Percentiles rank a stretch among this genome's conserved stretches.
Evolutionary conservation across 1,140 invertebrate genomes (phyloP).

Genomic region (Drosophila miranda): DNA sequence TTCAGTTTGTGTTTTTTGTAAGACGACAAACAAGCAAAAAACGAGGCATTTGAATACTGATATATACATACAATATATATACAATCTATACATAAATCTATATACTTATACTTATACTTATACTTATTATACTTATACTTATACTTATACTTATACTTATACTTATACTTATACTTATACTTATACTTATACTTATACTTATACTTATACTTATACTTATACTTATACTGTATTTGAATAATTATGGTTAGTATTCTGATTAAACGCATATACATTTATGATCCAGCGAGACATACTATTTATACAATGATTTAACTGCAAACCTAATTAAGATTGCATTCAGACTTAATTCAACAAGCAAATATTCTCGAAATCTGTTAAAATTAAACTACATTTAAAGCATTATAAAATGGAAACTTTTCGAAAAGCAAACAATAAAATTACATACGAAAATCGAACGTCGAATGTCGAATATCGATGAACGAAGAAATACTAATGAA

Average conservation of each 20-base stretch:
- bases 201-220: too few relatives aligned
- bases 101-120: too few relatives aligned
- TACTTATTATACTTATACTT: too few relatives aligned
- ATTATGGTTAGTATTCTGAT: constrained; percentile 67
- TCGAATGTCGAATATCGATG: constrained; percentile 7
- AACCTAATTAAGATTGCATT: constrained; percentile 74
- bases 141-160: too few relatives aligned
- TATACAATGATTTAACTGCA: constrained; percentile 80
- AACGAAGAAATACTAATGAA: not conserved
- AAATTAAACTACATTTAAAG: constrained; percentile 73
- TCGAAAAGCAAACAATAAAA: constrained; percentile 76
- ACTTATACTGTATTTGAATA: constrained; percentile 67
- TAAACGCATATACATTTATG: constrained; percentile 67
- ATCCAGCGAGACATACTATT: constrained; percentile 60
- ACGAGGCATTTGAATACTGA: constrained; percentile 66
- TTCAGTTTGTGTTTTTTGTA: constrained; percentile 37
- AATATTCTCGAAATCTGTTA: constrained; percentile 73
- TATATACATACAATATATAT: constrained; percentile 45
- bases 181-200: too few relatives aligned
- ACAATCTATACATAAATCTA: constrained; percentile 51
- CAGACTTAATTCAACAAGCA: constrained; percentile 68
- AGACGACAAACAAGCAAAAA: constrained; percentile 52
- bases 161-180: too few relatives aligned
- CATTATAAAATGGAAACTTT: constrained; percentile 74
- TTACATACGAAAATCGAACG: constrained; percentile 73